Percentiles rank a stretch among this genome's conserved stretches.
phyloP scores from a whole-genome alignment of 92 coral and sea anemone species.

The Chrysogorgia sp. region DNA sequence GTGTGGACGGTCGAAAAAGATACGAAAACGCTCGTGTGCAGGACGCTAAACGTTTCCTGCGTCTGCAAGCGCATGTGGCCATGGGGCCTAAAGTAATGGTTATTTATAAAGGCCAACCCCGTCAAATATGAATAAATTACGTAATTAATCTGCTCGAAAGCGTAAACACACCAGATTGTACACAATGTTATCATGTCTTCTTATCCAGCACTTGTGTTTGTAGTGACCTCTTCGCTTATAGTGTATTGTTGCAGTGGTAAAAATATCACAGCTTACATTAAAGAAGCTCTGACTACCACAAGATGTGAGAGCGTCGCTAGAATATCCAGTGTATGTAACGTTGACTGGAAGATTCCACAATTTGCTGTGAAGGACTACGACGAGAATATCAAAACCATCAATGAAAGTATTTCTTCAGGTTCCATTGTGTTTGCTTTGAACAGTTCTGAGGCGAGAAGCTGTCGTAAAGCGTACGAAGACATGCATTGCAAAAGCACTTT shows the following conservation, averaged over 20 bases:
- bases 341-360: constrained; percentile 5
- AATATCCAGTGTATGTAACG: constrained; percentile 18
- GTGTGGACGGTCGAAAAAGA: too few relatives aligned
- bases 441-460: neutral
- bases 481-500: constrained; percentile 17
- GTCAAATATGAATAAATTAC: constrained; percentile 2
- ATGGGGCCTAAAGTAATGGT: neutral
- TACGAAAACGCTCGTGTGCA: too few relatives aligned
- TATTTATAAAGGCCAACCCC: neutral
- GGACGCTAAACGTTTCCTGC: too few relatives aligned
- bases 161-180: neutral
- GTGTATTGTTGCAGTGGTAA: constrained; percentile 1
- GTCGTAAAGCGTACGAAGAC: constrained; percentile 16
- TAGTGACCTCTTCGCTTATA: neutral
- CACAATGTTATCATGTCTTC: constrained; percentile 14
- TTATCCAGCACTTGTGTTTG: neutral
- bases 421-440: neutral
- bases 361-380: neutral
- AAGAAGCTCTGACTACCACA: neutral
- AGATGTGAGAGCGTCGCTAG: constrained; percentile 8
- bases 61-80: too few relatives aligned
- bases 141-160: constrained; percentile 10
- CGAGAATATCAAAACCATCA: neutral
- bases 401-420: neutral
- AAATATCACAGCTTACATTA: constrained; percentile 35